Percentiles rank a stretch among this genome's conserved stretches.
These are phyloP conservation scores for Volucella inanis DNA, from an alignment of 2,888 invertebrate species.

Conservation along the genomic window DNA sequence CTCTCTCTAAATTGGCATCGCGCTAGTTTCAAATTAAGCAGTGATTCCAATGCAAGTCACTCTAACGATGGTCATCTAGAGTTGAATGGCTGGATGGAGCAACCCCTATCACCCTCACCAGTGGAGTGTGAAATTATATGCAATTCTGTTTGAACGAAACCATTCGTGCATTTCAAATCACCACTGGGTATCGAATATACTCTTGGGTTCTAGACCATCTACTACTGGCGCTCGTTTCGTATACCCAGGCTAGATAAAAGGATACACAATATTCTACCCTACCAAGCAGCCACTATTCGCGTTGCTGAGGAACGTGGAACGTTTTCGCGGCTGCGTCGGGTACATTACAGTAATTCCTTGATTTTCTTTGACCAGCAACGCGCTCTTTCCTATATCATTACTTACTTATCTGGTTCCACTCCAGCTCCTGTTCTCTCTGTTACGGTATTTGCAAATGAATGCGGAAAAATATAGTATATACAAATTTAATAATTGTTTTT, in stretches of 20 bases:
- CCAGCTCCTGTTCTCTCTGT: neutral
- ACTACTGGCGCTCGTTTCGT: neutral
- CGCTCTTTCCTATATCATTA: neutral
- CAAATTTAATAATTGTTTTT: slow-evolving; percentile 28
- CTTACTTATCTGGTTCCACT: neutral
- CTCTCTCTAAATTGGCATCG: slow-evolving; percentile 37
- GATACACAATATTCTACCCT: neutral
- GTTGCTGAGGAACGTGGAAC: no score
- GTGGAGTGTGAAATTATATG: slow-evolving; percentile 64
- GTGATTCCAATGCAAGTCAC: slow-evolving; percentile 44
- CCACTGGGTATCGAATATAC: neutral
- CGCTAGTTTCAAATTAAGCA: slow-evolving; percentile 54
- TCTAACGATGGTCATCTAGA: neutral
- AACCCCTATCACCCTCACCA: neutral
- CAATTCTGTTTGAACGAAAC: slow-evolving; percentile 59
- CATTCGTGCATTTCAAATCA: slow-evolving; percentile 57
- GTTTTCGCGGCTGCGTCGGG: slow-evolving; percentile 29
- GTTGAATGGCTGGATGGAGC: neutral
- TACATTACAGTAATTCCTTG: slow-evolving; percentile 4
- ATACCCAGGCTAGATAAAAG: slow-evolving; percentile 1
- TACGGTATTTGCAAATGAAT: slow-evolving; percentile 56
- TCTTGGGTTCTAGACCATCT: slow-evolving; percentile 6
- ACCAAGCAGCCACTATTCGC: neutral
- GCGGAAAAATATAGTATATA: slow-evolving; percentile 43
- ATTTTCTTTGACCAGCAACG: slow-evolving; percentile 6